These are phyloP conservation scores for Dolichotis patagonum DNA, from an alignment of 2,113 vertebrate species.

Conservation along the genomic window DNA sequence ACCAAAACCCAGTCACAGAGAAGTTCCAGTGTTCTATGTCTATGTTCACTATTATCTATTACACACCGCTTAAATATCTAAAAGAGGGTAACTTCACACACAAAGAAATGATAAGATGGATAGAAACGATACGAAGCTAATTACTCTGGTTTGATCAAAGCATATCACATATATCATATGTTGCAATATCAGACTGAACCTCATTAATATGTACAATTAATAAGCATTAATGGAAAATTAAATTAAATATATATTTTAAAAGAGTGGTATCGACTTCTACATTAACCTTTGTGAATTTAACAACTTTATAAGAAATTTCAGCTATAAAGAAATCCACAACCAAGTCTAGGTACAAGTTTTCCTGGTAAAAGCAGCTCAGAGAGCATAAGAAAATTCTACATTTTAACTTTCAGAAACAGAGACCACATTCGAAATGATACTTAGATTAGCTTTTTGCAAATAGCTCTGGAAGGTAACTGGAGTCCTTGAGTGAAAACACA, in stretches of 20 bases:
- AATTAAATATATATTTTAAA: background rate
- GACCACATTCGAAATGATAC: background rate
- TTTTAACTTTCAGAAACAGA: background rate
- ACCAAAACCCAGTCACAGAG: background rate
- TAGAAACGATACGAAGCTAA: background rate
- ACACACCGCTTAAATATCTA: background rate
- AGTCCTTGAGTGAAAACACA: background rate
- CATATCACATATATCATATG: background rate
- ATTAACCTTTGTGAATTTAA: background rate
- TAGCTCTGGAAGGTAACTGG: background rate
- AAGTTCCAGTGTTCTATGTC: background rate
- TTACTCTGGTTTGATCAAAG: background rate
- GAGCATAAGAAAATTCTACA: background rate
- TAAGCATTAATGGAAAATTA: background rate
- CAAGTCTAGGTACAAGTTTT: background rate
- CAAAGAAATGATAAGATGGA: background rate
- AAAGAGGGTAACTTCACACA: background rate
- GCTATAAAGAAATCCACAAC: background rate
- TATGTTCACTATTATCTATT: background rate
- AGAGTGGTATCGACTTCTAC: background rate
- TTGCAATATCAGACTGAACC: background rate
- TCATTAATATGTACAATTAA: background rate
- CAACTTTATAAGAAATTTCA: background rate
- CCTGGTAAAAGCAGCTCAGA: background rate
- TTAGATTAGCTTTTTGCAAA: background rate